These are phyloP conservation scores for Rallus crepitans DNA, from an alignment of 2,797 vertebrate genomes.

Conservation along the genomic window DNA sequence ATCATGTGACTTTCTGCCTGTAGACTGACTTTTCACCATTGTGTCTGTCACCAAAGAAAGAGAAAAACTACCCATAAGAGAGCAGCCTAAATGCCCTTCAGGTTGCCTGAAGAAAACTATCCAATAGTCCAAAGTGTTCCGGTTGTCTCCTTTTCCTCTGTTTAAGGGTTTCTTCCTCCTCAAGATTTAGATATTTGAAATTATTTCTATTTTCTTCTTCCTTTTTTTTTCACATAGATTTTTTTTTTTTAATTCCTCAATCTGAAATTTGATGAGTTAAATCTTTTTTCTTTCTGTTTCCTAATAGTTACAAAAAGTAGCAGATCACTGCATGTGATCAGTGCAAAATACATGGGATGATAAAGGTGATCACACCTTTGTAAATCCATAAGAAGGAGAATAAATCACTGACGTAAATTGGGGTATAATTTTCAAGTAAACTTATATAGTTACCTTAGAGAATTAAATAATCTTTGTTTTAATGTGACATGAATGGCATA, in stretches of 20 bases:
- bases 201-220: not conserved
- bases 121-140: not conserved
- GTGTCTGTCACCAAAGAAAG: not conserved
- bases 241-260: not conserved
- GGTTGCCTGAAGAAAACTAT: not conserved
- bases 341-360: not conserved
- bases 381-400: constrained; percentile 1
- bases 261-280: not conserved
- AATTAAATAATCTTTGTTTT: not conserved
- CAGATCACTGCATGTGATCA: not conserved
- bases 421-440: not conserved
- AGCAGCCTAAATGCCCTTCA: not conserved
- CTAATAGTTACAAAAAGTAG: not conserved
- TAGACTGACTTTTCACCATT: not conserved
- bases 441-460: not conserved
- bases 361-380: not conserved
- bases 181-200: not conserved
- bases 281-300: not conserved
- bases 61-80: not conserved
- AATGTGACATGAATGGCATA: not conserved
- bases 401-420: not conserved
- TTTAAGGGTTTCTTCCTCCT: not conserved
- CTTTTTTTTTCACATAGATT: not conserved
- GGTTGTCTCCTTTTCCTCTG: not conserved
- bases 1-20: not conserved